Evolutionary conservation across 1,140 invertebrate genomes (phyloP), one percentile per base, ranked within the genome.

Genomic region (Dinothrombium tinctorium): DNA sequence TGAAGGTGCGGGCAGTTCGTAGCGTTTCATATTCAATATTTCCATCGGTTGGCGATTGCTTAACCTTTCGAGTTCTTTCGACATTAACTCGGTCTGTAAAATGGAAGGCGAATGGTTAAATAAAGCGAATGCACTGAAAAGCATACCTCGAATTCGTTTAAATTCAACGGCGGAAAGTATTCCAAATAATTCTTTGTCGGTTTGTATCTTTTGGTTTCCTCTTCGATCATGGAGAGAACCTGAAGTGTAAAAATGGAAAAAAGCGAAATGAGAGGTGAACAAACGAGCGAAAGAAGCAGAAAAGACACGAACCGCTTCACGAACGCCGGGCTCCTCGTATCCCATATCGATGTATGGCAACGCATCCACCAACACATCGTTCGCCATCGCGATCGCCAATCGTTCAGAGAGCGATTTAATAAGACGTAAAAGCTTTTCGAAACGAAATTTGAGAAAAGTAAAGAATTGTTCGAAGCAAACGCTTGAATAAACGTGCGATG

Each of bases 151-250:
- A 95, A 95, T 7, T 70, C 59, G 42, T 69, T 72, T 32, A 81
- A 68, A 50, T 76, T 80, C 1, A 81, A 61, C 1, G 72, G 57
- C 2, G 77, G 75, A 20, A 94, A 60, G 57, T 87, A 74, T 59
- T 95, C 87, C 42, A 96, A 57, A 59, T 96, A 96, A 62, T 95
- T 95, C 58, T 95, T 95, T 1, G 86, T 94, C 2, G 89, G 87
- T 49, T 86, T 67, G 53, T 90, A 95, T 44, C 87, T 64, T 49
- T 83, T 68, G 39, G 83, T 94, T 66, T 96, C 89, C 60, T 95
- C 87, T 60, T 95, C 87, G 3, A 95, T 83, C 71, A 95, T 76
- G 3, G 78, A 75, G 46, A 89, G 60, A 2, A 86, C 87, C 83
- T 90, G 39, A 35, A 63, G 41, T 49, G 42, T 44, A 43, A 37